A percentile compares a stretch with the other conserved stretches of the same genome.
These are phyloP conservation scores for Eclectus roratus DNA, from an alignment of 2,113 vertebrate genomes.

Conservation along the genomic window DNA sequence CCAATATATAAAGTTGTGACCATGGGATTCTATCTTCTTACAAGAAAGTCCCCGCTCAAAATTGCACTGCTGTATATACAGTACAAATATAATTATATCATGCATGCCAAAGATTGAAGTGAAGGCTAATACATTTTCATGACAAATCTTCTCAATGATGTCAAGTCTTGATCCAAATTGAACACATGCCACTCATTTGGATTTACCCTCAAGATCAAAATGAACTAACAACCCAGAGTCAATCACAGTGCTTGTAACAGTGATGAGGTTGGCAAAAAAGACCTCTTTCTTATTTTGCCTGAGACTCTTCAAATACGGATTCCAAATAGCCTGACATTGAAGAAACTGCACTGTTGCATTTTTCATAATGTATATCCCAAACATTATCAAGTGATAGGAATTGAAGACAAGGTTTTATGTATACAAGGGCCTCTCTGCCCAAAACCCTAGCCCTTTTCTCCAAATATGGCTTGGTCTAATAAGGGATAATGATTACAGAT, in stretches of 20 bases:
- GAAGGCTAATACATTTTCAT: neutral
- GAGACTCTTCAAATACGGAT: neutral
- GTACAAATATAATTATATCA: neutral
- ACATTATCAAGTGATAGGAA: neutral
- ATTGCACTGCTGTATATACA: neutral
- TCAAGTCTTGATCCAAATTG: neutral
- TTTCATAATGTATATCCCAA: neutral
- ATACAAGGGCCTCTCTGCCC: neutral
- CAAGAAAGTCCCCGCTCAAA: neutral
- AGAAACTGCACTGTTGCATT: neutral
- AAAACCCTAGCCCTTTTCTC: neutral
- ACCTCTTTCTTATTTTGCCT: rapidly evolving
- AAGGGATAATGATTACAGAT: neutral
- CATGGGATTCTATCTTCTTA: neutral
- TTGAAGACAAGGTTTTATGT: neutral
- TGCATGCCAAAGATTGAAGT: neutral
- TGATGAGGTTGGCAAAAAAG: neutral
- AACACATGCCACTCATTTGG: neutral
- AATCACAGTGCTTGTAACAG: neutral
- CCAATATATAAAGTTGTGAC: neutral
- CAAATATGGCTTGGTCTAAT: neutral
- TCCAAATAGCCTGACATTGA: neutral
- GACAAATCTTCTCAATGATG: neutral
- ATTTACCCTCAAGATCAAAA: neutral
- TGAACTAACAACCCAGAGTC: neutral